Percentiles rank a stretch among this genome's conserved stretches.
These are phyloP conservation scores for Dicyrtoma fusca DNA, from an alignment of 2,888 invertebrate species.

Conservation along the genomic window DNA sequence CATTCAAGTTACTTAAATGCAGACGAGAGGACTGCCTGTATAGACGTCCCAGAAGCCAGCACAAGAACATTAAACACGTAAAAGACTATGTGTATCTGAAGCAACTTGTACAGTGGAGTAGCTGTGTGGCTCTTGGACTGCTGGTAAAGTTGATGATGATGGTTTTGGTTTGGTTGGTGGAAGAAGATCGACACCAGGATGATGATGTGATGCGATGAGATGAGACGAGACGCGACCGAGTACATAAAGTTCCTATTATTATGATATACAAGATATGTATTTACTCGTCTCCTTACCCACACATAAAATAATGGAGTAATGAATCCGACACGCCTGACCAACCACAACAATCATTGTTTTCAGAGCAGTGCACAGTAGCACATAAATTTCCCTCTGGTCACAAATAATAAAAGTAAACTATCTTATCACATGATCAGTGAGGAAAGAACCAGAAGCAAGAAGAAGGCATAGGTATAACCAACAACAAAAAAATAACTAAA, in stretches of 20 bases:
- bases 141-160: neutral
- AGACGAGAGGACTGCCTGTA: neutral
- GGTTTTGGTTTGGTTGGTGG: neutral
- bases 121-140: no score
- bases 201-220: no score
- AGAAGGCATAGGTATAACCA: no score
- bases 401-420: constrained; percentile 33
- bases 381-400: constrained; percentile 32
- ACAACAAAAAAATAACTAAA: neutral
- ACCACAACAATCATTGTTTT: constrained; percentile 42
- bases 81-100: no score
- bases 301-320: constrained; percentile 20
- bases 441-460: no score
- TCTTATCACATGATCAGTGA: constrained; percentile 13
- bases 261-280: neutral
- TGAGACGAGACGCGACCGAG: constrained; percentile 1
- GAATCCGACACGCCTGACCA: constrained; percentile 55
- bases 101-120: no score
- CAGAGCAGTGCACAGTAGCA: constrained; percentile 35
- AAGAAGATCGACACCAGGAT: neutral
- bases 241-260: neutral
- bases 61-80: no score
- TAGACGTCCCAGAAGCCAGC: no score
- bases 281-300: neutral
- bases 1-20: constrained; percentile 6